These are phyloP conservation scores for Drosophila borborema DNA, from an alignment of 2,888 invertebrate genomes.

Conservation along the genomic window DNA sequence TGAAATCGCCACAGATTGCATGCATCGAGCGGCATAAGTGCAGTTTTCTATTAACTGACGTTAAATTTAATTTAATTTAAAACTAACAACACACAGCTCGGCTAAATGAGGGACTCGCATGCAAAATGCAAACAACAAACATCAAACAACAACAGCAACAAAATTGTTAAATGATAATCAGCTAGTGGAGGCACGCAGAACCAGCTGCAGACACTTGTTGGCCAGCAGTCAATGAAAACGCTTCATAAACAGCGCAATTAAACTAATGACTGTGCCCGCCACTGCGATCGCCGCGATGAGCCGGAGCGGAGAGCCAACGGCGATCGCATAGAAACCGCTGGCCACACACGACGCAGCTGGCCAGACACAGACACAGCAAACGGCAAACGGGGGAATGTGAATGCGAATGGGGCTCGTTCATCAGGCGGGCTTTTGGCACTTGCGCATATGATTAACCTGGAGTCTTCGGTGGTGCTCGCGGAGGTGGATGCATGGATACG, in stretches of 20 bases:
- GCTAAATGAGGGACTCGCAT: conserved; percentile 59
- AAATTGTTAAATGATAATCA: conserved; percentile 65
- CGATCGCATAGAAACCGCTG: conserved; percentile 42
- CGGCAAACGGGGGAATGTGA: neutral
- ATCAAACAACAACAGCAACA: conserved; percentile 18
- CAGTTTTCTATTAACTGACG: conserved; percentile 71
- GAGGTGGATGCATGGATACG: conserved; percentile 28
- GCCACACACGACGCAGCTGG: conserved; percentile 65
- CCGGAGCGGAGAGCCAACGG: conserved; percentile 16
- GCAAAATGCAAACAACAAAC: conserved; percentile 44
- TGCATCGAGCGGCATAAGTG: conserved; percentile 42
- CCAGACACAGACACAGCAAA: conserved; percentile 10
- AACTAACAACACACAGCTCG: conserved; percentile 58
- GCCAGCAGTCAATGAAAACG: conserved; percentile 54
- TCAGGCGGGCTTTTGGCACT: conserved; percentile 67
- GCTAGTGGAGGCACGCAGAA: conserved; percentile 33
- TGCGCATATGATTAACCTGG: conserved; percentile 71
- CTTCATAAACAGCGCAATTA: conserved; percentile 80
- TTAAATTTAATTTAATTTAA: conserved; percentile 77
- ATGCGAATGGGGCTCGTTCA: conserved; percentile 31
- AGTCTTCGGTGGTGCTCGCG: neutral
- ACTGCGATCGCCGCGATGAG: conserved; percentile 35
- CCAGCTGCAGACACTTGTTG: conserved; percentile 54
- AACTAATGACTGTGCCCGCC: conserved; percentile 73
- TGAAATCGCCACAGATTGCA: conserved; percentile 32